Evolutionary conservation across 2,113 vertebrate species (phyloP), one percentile per base, ranked within the genome.

Genomic region (Brachypodius melanocephalos): DNA sequence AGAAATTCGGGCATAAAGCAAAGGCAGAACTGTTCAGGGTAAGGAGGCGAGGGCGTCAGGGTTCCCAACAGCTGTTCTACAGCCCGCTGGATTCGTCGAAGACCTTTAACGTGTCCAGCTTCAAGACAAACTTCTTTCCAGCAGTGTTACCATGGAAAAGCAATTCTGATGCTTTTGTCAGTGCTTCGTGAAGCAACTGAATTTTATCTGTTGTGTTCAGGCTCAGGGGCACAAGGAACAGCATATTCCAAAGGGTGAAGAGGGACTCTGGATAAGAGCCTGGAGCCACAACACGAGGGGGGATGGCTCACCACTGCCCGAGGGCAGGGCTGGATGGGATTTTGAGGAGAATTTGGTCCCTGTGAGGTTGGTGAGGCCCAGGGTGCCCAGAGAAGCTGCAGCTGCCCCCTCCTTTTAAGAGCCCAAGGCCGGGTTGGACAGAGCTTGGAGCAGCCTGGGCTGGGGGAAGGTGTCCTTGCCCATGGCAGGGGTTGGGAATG

Each of bases 341-440:
- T 4, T 9, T 28, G 32, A 1, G 67, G 0, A 38, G 43, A 0
- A 73, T 51, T 66, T 28, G 2, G 0, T 49, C 12, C 12, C 21
- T 66, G 36, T 0, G 10, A 66, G 49, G 21, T 2, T 22, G 31
- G 4, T 0, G 0, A 49, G 43, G 31, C 42, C 42, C 57, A 57
- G 42, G 42, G 3, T 57, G 42, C 10, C 36, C 76, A 73, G 43
- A 73, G 67, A 1, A 58, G 36, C 67, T 80, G 51, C 2, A 13
- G 51, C 51, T 51, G 43, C 18, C 18, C 67, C 67, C 24, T 43
- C 67, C 36, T 16, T 81, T 51, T 10, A 0, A 58, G 43, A n/a
- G 36, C 0, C 38, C 68, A 38, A 51, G 43, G 67, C 6, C 58
- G 38, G 22, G 51, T 0, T 66, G 58, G 43, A 18, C 0, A 0